Evolutionary conservation across 2,888 invertebrate species (phyloP).

Genomic region (Amphiduros pacificus): DNA sequence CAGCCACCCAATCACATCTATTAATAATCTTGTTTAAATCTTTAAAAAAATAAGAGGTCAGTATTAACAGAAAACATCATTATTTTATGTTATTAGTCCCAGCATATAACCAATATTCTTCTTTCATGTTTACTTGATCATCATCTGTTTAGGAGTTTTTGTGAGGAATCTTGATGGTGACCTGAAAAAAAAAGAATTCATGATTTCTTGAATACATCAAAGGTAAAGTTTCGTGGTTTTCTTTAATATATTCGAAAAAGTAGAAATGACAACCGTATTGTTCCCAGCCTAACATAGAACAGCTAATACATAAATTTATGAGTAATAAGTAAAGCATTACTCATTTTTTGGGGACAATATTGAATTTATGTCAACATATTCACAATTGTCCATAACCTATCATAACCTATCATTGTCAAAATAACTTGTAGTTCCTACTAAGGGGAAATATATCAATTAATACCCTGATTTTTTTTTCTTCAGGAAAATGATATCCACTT

Average conservation of each 20-base stretch:
- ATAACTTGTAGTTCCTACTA: background rate
- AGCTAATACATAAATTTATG: background rate
- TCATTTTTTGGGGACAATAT: background rate
- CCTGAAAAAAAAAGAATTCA: conserved; percentile 31
- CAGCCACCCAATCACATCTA: too few relatives aligned
- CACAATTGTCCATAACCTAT: background rate
- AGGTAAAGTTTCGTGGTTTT: background rate
- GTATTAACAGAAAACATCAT: too few relatives aligned
- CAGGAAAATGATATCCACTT: conserved; percentile 22
- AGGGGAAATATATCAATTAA: background rate
- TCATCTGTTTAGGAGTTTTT: conserved; percentile 45
- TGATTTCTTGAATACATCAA: background rate
- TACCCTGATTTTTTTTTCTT: background rate
- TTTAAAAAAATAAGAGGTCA: too few relatives aligned
- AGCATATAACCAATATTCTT: too few relatives aligned
- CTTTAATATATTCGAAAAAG: background rate
- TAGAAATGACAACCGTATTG: background rate
- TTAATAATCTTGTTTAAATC: too few relatives aligned
- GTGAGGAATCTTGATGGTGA: conserved; percentile 40
- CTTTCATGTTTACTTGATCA: too few relatives aligned
- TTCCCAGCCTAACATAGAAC: background rate
- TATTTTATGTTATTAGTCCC: too few relatives aligned
- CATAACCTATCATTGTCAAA: background rate
- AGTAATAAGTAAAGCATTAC: background rate
- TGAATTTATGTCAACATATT: too few relatives aligned